Evolutionary conservation across 2,888 invertebrate genomes (phyloP).

Genomic region (Odontothrips loti): DNA sequence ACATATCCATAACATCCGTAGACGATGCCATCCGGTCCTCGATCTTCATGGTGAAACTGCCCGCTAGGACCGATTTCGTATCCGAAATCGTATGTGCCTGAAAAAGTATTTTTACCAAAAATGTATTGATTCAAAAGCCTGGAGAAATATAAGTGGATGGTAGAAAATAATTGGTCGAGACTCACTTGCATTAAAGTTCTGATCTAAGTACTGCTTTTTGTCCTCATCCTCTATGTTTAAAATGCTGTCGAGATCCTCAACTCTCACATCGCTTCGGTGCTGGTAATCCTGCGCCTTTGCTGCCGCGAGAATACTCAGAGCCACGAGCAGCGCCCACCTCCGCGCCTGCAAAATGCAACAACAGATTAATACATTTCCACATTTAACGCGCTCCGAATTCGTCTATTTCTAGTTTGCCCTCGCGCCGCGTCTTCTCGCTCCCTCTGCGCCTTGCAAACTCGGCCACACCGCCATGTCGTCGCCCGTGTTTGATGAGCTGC

Average conservation of each 20-base stretch:
- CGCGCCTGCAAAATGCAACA: not conserved
- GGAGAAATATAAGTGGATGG: not conserved
- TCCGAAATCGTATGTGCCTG: constrained; percentile 71
- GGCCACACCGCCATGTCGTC: not conserved
- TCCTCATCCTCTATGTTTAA: constrained; percentile 62
- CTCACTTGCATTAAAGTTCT: constrained; percentile 67
- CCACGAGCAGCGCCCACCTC: not conserved
- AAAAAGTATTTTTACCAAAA: constrained; percentile 37
- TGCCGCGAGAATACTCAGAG: not conserved
- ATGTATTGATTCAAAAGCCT: not conserved
- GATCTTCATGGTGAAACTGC: constrained; percentile 73
- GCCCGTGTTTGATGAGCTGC: not conserved
- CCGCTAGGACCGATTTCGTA: constrained; percentile 71
- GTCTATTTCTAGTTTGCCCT: too few species aligned
- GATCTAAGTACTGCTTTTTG: constrained; percentile 70
- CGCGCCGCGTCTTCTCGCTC: not conserved
- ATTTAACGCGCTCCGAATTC: too few species aligned
- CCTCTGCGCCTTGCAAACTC: not conserved
- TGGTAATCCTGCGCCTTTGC: not conserved
- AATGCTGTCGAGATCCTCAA: not conserved
- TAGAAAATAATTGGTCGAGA: not conserved
- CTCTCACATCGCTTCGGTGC: not conserved
- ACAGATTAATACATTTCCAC: too few species aligned
- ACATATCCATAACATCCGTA: constrained; percentile 77
- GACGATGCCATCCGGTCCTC: constrained; percentile 70